A percentile compares a stretch with the other conserved stretches of the same genome.
Conservation (phyloP, 2,888 invertebrate genomes). For the Taenaris catops region DNA sequence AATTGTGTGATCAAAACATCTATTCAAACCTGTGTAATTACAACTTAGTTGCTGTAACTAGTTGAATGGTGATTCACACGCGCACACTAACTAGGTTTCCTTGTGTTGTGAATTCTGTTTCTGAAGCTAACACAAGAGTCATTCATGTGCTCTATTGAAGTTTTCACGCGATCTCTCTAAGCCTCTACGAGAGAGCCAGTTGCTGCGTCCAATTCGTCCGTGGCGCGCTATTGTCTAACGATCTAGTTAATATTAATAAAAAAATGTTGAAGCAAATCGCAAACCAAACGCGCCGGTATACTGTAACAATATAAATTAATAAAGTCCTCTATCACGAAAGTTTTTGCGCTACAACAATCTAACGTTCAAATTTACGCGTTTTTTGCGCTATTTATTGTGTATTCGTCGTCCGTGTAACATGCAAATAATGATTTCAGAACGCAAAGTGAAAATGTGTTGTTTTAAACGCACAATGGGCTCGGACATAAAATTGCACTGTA, state of each 20-base stretch:
- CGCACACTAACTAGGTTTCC: slow-evolving; percentile 14
- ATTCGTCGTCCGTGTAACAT: slow-evolving; percentile 6
- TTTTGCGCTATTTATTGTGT: slow-evolving; percentile 5
- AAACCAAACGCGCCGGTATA: too few relatives aligned
- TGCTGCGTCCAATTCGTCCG: slow-evolving; percentile 49
- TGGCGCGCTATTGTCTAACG: slow-evolving; percentile 41
- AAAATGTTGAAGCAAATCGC: too few relatives aligned
- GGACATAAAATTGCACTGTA: slow-evolving; percentile 4
- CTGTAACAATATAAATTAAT: too few relatives aligned
- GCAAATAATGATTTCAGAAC: slow-evolving; percentile 9
- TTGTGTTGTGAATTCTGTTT: slow-evolving; percentile 13
- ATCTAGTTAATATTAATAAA: slow-evolving; percentile 2
- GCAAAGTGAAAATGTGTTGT: slow-evolving; percentile 6
- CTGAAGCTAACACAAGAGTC: slow-evolving; percentile 26
- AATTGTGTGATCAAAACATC: neutral
- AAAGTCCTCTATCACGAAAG: too few relatives aligned
- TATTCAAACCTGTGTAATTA: slow-evolving; percentile 4
- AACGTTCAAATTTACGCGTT: slow-evolving; percentile 1
- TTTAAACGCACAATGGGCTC: slow-evolving; percentile 6
- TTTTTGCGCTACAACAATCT: slow-evolving; percentile 1
- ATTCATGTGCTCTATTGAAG: slow-evolving; percentile 59
- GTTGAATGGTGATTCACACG: slow-evolving; percentile 16
- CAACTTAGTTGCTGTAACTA: slow-evolving; percentile 4
- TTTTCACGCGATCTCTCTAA: slow-evolving; percentile 75
- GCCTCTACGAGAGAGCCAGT: slow-evolving; percentile 58